Percentiles rank a stretch among this genome's conserved stretches.
Evolutionary conservation across 1,140 invertebrate species (phyloP).

Genomic region (Brachionus rotundiformis): DNA sequence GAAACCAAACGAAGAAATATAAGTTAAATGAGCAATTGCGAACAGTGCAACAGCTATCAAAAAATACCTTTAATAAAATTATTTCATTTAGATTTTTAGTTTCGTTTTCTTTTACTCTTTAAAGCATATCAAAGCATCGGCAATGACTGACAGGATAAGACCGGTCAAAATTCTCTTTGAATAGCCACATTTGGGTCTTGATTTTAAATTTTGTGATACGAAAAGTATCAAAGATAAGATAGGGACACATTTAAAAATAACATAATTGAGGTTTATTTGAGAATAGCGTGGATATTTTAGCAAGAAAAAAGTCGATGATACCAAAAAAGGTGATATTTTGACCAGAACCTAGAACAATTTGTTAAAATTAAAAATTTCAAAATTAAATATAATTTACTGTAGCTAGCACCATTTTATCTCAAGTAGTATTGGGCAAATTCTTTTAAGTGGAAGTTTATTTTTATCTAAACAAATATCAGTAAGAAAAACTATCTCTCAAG

Average conservation of each 20-base stretch:
- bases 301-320: background rate
- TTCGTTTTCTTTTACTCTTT: background rate
- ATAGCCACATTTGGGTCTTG: background rate
- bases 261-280: background rate
- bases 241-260: conserved; percentile 8
- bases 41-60: conserved; percentile 12
- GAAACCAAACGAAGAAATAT: conserved; percentile 16
- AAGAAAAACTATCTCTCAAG: background rate
- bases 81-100: background rate
- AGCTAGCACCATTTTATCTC: background rate
- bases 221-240: conserved; percentile 19
- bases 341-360: background rate
- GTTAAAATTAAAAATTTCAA: background rate
- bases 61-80: background rate
- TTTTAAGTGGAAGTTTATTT: background rate
- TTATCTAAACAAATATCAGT: background rate
- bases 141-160: background rate
- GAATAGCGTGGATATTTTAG: background rate
- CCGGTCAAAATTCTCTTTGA: background rate
- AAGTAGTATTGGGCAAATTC: too few species aligned
- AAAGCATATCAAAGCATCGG: conserved; percentile 31
- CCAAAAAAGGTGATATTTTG: background rate
- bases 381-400: background rate
- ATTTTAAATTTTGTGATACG: background rate
- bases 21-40: conserved; percentile 21